Base-by-base conservation (phyloP, 2,888 invertebrate species). In the Diarsia brunnea region DNA sequence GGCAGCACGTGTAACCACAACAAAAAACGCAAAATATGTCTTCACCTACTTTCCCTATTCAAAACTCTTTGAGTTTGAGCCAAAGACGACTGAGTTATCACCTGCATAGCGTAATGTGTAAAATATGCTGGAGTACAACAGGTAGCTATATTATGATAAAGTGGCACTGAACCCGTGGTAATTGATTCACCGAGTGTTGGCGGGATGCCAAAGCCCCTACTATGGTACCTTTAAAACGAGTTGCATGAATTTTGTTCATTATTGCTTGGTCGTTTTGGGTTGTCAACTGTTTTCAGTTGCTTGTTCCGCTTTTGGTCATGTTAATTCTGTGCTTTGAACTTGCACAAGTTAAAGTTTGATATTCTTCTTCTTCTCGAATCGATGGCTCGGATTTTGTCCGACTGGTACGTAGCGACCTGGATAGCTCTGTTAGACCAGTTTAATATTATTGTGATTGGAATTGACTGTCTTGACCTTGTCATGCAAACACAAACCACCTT, bases 141-240 rank as follows among this genome's bases (percentile, higher is more conserved):
- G 91, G 92, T 92, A 91, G 88, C 89, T 91, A 88, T 81, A 43
- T 91, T 82, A 78, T 91, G 92, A 93, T 93, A 92, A 92, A 90
- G 90, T 89, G 91, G 75, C 91, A 88, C 87, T 92, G 93, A 93
- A 91, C 93, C 75, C 88, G 53, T 75, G 53, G 87, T 86, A 89
- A 92, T 91, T 90, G 91, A 90, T 90, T 91, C 87, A 78, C 77
- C 60, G 66, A 79, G 78, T 31, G 84, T 73, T 92, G 93, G 93
- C 92, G n/a, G 31, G 1, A 27, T 63, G 92, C 92, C 92, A 93
- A 71, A n/a, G 67, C 79, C 84, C 80, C 74, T 87, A 85, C 87
- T 58, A 79, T 47, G 47, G 58, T 43, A 12, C 38, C 47, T 31
- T 76, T 49, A 24, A 73, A 82, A 70, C 65, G 38, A 65, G 38